Conservation (phyloP, 2,797 vertebrate genomes). For the Cetoscarus ocellatus region DNA sequence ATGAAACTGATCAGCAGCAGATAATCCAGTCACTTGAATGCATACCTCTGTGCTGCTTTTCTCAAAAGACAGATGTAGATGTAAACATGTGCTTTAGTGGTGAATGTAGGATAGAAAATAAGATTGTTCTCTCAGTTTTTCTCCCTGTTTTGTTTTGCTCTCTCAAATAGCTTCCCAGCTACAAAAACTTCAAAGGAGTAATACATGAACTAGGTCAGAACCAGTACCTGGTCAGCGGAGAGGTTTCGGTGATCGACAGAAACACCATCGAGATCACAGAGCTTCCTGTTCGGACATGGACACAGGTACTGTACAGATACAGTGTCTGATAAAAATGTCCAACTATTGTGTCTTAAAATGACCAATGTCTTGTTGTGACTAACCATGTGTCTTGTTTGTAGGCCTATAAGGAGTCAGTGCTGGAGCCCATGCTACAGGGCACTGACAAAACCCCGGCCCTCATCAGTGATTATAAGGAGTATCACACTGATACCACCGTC, state of each 20-base stretch:
- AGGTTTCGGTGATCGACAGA: conserved; percentile 95
- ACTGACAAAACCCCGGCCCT: conserved; percentile 97
- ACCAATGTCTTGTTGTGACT: not conserved
- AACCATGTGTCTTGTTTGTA: conserved; percentile 57
- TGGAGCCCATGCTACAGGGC: conserved; percentile 98
- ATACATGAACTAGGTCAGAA: conserved; percentile 97
- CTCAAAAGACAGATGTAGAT: no score
- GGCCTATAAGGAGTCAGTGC: conserved; percentile 97
- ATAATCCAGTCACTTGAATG: no score
- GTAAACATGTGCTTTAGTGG: no score
- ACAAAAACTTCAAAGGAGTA: conserved; percentile 97
- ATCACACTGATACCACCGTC: conserved; percentile 97
- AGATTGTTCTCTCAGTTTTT: not conserved
- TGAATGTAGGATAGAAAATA: not conserved
- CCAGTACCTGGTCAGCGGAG: conserved; percentile 96
- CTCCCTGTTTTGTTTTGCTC: not conserved
- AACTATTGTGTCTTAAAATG: no score
- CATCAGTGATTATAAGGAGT: conserved; percentile 98
- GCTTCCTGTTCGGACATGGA: conserved; percentile 99
- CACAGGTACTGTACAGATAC: conserved; percentile 86
- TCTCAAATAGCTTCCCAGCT: conserved; percentile 91
- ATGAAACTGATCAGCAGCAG: no score
- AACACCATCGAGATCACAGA: conserved; percentile 98
- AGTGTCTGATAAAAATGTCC: no score
- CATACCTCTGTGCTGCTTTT: no score